Evolutionary conservation across 1,140 invertebrate species (phyloP), one percentile per base, ranked within the genome.

Genomic region (Acromyrmex heyeri): DNA sequence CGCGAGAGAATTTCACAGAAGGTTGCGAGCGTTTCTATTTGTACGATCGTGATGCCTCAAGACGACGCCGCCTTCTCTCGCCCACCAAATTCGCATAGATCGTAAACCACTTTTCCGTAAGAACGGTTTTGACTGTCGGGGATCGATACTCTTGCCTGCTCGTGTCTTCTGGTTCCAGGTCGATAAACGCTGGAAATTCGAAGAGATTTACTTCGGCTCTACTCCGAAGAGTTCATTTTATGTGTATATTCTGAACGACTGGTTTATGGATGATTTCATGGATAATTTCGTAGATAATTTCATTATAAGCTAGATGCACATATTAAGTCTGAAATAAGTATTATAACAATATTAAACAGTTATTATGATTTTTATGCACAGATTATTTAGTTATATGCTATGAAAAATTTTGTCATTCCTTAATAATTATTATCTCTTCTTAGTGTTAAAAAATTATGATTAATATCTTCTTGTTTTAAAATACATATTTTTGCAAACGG

Each of bases 151-250:
- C 38, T 73, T 30, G 16, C 55, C 7, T 44, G 64, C 24, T 21
- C 48, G 48, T 79, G 38, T 82, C 18, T 59, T 38, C 38, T 48
- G 55, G 24, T 75, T 83, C 55, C 69, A 73, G 30, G 50, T 83
- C 69, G 79, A 38, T 50, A 83, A 75, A 83, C 44, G 24, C 44
- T 83, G 65, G 34, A 70, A 81, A 81, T 38, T 70, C 21, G 21
- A 81, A 6, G 30, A 82, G 79, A 83, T 83, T 83, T 83, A 83
- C 69, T 73, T 61, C 55, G 24, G 55, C 24, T 61, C 24, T 7
- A 48, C 14, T 38, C 27, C 38, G 44, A 83, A 73, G 55, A 57
- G 69, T 83, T 75, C 69, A 53, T 59, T 83, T 75, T 75, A 83
- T 83, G 55, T 55, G 12, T 27, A 8, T 55, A 44, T 83, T 83